Conservation (phyloP, 2,888 invertebrate genomes). For the Druceiella hillmani region DNA sequence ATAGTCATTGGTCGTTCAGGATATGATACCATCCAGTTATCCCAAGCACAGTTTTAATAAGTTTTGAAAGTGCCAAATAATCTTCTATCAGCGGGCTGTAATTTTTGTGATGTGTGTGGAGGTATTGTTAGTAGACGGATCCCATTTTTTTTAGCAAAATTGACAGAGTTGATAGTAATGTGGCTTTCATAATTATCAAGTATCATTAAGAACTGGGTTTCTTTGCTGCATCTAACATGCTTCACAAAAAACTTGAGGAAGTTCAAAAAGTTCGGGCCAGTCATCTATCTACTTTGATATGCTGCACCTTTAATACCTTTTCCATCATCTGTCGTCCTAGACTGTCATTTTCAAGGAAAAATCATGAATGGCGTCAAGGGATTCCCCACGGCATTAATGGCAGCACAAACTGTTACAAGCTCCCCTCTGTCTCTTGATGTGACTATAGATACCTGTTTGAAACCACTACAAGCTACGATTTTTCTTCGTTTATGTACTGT, state of each 20-base stretch:
- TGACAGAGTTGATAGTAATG: background rate
- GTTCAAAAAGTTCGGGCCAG: slow-evolving; percentile 5
- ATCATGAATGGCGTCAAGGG: slow-evolving; percentile 19
- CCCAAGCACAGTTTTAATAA: too few species aligned
- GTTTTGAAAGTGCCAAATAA: background rate
- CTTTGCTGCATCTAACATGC: slow-evolving; percentile 7
- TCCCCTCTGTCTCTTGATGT: slow-evolving; percentile 26
- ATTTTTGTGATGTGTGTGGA: background rate
- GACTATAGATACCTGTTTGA: slow-evolving; percentile 23
- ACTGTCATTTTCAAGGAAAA: slow-evolving; percentile 17
- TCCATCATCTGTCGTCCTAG: slow-evolving; percentile 12
- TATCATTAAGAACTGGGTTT: slow-evolving; percentile 11
- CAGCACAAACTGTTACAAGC: slow-evolving; percentile 21
- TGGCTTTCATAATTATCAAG: background rate
- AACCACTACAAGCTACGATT: slow-evolving; percentile 18
- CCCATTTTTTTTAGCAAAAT: background rate
- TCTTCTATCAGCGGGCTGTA: background rate
- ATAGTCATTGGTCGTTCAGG: background rate
- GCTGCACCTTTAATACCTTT: slow-evolving; percentile 15
- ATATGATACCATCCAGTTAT: background rate
- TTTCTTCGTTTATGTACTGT: slow-evolving; percentile 20
- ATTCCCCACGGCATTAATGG: slow-evolving; percentile 18
- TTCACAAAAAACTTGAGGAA: slow-evolving; percentile 6
- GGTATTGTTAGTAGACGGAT: background rate
- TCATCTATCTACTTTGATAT: slow-evolving; percentile 16